Base-by-base conservation (phyloP, 2,888 invertebrate genomes). In the Pyrgus malvae region DNA sequence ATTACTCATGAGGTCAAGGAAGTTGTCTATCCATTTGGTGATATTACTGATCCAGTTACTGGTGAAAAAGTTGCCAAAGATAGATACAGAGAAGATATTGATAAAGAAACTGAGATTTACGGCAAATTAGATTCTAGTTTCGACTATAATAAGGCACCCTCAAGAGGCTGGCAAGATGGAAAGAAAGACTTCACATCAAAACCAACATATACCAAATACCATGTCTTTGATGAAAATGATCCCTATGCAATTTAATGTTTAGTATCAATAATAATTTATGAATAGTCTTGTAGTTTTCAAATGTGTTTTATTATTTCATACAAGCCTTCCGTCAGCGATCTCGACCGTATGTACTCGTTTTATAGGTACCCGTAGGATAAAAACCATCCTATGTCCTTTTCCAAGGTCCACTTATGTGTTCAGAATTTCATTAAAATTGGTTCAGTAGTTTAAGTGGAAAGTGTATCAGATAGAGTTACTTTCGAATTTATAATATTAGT, bases 1-100 rank as follows among this genome's bases (percentile, higher is more conserved):
- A 94, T 97, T 7, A 94, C 95, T 5, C 97, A 97, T 72, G 91
- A 93, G 85, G 93, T 97, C 0, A 91, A 95, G 69, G 93, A 96
- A 75, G 92, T 97, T 3, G 92, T 97, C 11, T 96, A 95, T 79
- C 95, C 94, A 1, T 84, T 94, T 65, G 97, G 97, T 64, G 96
- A 97, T 81, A 88, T 96, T 46, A 95, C 93, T n/a, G 96, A 97
- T 81, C 97, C 97, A 1, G 85, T 97, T 17, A 95, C 95, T 37
- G 95, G 95, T 11, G 96, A 95, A 74, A 94, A 95, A 79, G 93
- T 95, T 33, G 93, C 95, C 0, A 93, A 91, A 46, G 92, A 92
- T 58, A 90, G 91, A 70, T 97, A 95, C 72, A 93, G 97, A 69
- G 95, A 96, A 57, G 92, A 95, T 55, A 91, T 96, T 58, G 94